These are phyloP conservation scores for Zaprionus lineosus DNA, from an alignment of 2,888 invertebrate species.

Conservation along the genomic window DNA sequence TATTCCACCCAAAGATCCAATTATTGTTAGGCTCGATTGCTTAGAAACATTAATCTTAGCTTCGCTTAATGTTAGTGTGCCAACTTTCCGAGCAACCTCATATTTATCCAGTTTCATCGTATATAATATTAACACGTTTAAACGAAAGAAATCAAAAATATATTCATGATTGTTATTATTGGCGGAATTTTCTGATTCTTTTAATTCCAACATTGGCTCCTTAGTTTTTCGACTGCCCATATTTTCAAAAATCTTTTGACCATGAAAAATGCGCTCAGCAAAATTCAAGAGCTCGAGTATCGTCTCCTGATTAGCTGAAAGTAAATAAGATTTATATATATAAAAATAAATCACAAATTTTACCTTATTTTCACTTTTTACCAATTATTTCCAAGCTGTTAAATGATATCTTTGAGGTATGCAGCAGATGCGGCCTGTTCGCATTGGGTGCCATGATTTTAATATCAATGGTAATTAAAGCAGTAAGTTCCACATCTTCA, in stretches of 20 bases:
- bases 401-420: slow-evolving; percentile 94
- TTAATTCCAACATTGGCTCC: slow-evolving; percentile 26
- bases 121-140: slow-evolving; percentile 93
- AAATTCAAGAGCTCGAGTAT: slow-evolving; percentile 97
- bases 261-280: slow-evolving; percentile 87
- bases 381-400: slow-evolving; percentile 97
- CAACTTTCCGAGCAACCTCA: slow-evolving; percentile 92
- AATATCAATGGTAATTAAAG: slow-evolving; percentile 91
- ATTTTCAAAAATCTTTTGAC: slow-evolving; percentile 63
- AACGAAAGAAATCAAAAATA: slow-evolving; percentile 95
- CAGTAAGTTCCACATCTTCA: slow-evolving; percentile 85
- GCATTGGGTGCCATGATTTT: slow-evolving; percentile 84
- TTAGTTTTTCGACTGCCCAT: background rate
- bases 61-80: slow-evolving; percentile 95
- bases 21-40: slow-evolving; percentile 85
- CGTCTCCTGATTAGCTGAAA: slow-evolving; percentile 95
- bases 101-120: slow-evolving; percentile 89
- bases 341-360: background rate
- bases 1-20: slow-evolving; percentile 95
- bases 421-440: slow-evolving; percentile 83
- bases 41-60: slow-evolving; percentile 93
- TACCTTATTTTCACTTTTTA: slow-evolving; percentile 79
- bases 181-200: slow-evolving; percentile 44
- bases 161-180: slow-evolving; percentile 88
- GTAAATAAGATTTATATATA: background rate